Evolutionary conservation across 1,140 invertebrate species (phyloP), one percentile per base, ranked within the genome.

Genomic region (Pseudomyrmex sp.): DNA sequence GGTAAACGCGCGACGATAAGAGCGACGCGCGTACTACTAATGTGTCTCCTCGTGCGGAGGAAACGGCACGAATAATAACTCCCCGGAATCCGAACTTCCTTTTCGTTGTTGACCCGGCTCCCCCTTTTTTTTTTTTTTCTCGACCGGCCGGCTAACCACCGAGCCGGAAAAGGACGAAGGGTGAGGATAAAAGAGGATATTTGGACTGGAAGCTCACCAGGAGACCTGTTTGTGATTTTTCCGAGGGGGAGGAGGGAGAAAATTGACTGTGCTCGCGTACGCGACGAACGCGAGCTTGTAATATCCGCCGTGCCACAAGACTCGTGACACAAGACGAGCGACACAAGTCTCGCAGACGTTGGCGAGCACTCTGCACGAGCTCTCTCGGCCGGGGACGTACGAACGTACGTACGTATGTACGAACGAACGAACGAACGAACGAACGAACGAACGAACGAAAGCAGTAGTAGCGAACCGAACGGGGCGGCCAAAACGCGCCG

Each of bases 361-460:
- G 59, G 83, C 75, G 87, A 85, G 84, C 88, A 90, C 84, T 85
- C 87, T 86, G 82, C 83, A 85, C 79, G 79, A 84, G 69, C 68
- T 82, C 54, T 73, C 58, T 70, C 76, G 66, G 59, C 83, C 63
- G 74, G 74, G 68, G 48, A 66, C 65, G 58, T 69, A 44, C 82
- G 84, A 83, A 70, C 85, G 82, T 86, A 70, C 62, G 58, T 5
- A 61, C 73, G 54, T 23, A 61, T 13, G 65, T 52, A 68, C 74
- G 74, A 77, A 68, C 75, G 75, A 74, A 61, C 35, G 54, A 35
- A 44, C 80, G 84, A 83, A 69, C 85, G 77, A 84, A 69, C 61
- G 58, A 9, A 61, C 73, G 54, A 75, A 63, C 35, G 54, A 75
- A 63, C 35, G 56, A 48, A 80, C 76, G 66, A 70, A 70, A 44